phyloP scores from a whole-genome alignment of 2,797 vertebrate species.

The Heterohyrax brucei region DNA sequence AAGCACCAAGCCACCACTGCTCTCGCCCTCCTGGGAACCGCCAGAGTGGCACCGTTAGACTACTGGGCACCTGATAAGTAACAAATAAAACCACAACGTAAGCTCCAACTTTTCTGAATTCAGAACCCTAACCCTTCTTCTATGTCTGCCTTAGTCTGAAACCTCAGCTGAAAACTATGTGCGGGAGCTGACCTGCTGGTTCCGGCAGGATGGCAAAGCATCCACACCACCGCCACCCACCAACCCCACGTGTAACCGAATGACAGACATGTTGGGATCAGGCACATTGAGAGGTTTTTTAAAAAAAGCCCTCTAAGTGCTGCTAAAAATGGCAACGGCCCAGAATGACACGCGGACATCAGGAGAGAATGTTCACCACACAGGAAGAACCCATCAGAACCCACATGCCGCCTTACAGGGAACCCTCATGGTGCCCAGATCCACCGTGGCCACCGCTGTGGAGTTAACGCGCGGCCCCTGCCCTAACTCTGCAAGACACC shows the following conservation, averaged over 20 bases:
- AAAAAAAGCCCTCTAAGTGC: not conserved
- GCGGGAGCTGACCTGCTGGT: too few species aligned
- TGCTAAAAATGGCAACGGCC: not conserved
- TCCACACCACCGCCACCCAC: too few species aligned
- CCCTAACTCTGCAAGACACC: not conserved
- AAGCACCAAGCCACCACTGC: not conserved
- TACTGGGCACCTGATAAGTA: not conserved
- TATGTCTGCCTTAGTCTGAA: too few species aligned
- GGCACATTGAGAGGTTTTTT: not conserved
- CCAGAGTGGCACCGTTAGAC: not conserved
- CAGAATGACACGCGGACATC: not conserved
- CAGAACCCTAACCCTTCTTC: too few species aligned
- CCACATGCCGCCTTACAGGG: too few species aligned
- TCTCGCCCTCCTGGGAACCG: not conserved
- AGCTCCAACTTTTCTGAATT: not conserved
- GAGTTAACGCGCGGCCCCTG: not conserved
- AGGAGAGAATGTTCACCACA: not conserved
- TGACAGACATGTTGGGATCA: not conserved
- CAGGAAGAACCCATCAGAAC: not conserved
- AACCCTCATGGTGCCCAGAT: not conserved
- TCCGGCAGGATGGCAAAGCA: too few species aligned
- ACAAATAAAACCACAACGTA: not conserved
- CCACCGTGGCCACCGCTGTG: not conserved
- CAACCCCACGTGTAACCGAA: too few species aligned
- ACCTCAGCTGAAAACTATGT: too few species aligned